A percentile compares a stretch with the other conserved stretches of the same genome.
phyloP scores from a whole-genome alignment of 92 coral and sea anemone genomes.

The Hydrozoanthus gracilis region DNA sequence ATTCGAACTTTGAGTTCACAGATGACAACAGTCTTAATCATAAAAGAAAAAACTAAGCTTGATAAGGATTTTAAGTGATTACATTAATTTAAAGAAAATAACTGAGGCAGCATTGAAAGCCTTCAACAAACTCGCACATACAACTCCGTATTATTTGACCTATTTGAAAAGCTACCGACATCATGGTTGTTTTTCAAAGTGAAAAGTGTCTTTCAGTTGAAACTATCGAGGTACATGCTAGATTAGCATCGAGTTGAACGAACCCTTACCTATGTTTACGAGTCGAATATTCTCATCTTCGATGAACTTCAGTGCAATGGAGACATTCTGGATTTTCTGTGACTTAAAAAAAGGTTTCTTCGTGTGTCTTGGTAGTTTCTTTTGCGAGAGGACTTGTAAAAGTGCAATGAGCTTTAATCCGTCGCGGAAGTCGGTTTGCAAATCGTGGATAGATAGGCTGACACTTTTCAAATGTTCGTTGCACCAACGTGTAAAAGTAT shows the following conservation, averaged over 20 bases:
- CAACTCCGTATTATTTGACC: neutral
- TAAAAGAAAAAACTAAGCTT: neutral
- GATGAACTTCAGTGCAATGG: constrained; percentile 95
- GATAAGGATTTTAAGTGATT: neutral
- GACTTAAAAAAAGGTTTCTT: constrained; percentile 97
- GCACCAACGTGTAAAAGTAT: constrained; percentile 99
- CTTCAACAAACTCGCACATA: constrained; percentile 20
- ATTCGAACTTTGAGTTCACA: too few relatives aligned
- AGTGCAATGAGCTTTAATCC: constrained; percentile 93
- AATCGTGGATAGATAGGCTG: constrained; percentile 88
- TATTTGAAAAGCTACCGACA: neutral
- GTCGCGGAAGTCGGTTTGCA: constrained; percentile 95
- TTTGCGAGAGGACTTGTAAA: constrained; percentile 98
- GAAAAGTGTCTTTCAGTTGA: too few relatives aligned
- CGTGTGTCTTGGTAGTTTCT: constrained; percentile 82
- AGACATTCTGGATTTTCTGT: constrained; percentile 96
- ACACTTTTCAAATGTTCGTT: constrained; percentile 97
- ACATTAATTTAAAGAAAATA: constrained; percentile 7
- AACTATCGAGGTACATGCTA: too few relatives aligned
- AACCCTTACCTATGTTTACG: constrained; percentile 95
- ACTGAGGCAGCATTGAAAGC: constrained; percentile 34
- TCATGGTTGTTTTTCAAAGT: neutral
- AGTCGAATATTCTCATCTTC: constrained; percentile 97
- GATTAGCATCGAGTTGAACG: neutral
- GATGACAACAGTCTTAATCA: neutral